A percentile compares a stretch with the other conserved stretches of the same genome.
These are phyloP conservation scores for Ciconia maguari DNA, from an alignment of 2,113 vertebrate species.

Conservation along the genomic window DNA sequence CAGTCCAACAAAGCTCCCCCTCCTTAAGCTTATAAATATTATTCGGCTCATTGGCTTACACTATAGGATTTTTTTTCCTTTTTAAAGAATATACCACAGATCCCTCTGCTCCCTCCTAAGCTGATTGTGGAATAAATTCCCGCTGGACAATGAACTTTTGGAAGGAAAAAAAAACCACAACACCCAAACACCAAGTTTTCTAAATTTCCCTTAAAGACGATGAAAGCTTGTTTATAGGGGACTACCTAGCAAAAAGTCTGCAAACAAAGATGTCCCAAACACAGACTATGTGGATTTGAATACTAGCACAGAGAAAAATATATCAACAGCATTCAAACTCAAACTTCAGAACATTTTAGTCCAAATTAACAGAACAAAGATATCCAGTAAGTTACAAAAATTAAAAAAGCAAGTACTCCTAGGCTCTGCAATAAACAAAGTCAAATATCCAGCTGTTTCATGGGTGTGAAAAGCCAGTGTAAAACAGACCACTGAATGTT, in stretches of 20 bases:
- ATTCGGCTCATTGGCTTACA: background rate
- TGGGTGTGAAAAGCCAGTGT: background rate
- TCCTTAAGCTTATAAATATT: background rate
- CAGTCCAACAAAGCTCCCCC: background rate
- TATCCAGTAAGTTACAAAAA: accelerated
- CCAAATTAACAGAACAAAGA: background rate
- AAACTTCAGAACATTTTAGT: background rate
- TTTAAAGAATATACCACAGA: background rate
- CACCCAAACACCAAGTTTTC: background rate
- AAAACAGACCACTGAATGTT: background rate
- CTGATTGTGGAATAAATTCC: background rate
- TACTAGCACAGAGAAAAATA: background rate
- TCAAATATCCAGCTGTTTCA: background rate
- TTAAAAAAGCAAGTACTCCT: background rate
- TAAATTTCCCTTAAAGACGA: background rate
- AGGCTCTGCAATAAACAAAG: background rate
- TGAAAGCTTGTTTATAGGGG: background rate
- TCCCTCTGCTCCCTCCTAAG: background rate
- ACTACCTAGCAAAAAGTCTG: background rate
- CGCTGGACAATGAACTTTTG: background rate
- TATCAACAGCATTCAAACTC: background rate
- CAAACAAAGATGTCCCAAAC: background rate
- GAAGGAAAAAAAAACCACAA: background rate
- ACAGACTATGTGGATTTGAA: background rate
- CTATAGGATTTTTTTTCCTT: background rate